Evolutionary conservation across 2,113 vertebrate genomes (phyloP), one percentile per base, ranked within the genome.

Genomic region (Nycticryphes semicollaris): DNA sequence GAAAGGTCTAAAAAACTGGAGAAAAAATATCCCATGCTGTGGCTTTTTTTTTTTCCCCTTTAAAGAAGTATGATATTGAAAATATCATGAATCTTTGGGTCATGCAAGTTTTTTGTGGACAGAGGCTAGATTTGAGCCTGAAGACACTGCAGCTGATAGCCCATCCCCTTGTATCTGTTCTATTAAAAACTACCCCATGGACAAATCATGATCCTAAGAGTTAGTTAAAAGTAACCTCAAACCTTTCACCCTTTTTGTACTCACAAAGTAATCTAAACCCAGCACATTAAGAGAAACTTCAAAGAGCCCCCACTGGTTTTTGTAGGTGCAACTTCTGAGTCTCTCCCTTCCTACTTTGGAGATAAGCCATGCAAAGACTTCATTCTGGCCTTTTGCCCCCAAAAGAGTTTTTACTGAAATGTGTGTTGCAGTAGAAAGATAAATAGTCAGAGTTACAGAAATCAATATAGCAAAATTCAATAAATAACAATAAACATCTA

Each of bases 271-370:
- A 98, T 98, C 96, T 96, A 96, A 98, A 97, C 95, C 95, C 87
- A 85, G 94, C 94, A 97, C 94, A 97, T 98, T 97, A 98, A 96
- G 96, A 95, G 94, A 97, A 77, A 97, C 98, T 98, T 98, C 97
- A 98, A 98, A 98, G 97, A 68, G 82, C 77, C 48, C 87, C 66
- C 88, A 92, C 96, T 94, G 95, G 96, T 98, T 98, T 95, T 97
- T 97, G 94, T 97, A 96, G 97, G 97, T 97, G 95, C 93, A 96
- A 31, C 96, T 81, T 97, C 95, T 93, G 97, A 98, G 93, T 85
- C 45, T 95, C 73, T 90, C 89, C 68, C 81, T 97, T 96, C 95
- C 93, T 30, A 89, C 93, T 96, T 95, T 93, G 95, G 89, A 98
- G 98, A 98, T 98, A 98, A 98, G 94, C 68, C 96, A 93, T 95